phyloP scores from a whole-genome alignment of 2,113 vertebrate genomes.

The Myrmecobius fasciatus region DNA sequence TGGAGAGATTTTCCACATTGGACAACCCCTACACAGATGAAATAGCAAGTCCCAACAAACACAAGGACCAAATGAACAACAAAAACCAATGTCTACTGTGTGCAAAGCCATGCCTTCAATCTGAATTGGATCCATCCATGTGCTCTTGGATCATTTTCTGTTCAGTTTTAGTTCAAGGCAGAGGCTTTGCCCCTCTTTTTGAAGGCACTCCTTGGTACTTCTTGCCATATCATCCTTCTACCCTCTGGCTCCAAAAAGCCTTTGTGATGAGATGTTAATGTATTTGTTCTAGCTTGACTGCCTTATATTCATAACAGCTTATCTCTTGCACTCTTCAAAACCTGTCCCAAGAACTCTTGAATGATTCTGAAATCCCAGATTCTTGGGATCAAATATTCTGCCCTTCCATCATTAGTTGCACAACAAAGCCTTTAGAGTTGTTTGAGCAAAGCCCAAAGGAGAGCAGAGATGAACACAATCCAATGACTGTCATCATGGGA shows the following conservation, averaged over 20 bases:
- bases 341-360: constrained; percentile 5
- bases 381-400: constrained; percentile 11
- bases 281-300: constrained; percentile 3
- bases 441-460: constrained; percentile 11
- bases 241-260: neutral
- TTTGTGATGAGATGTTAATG: neutral
- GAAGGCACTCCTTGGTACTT: neutral
- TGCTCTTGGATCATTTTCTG: neutral
- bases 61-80: neutral
- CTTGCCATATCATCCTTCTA: neutral
- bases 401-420: constrained; percentile 28
- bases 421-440: constrained; percentile 14
- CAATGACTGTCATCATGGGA: constrained; percentile 74
- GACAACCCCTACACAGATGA: neutral
- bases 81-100: neutral
- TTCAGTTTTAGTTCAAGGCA: neutral
- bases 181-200: neutral
- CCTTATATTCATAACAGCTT: neutral
- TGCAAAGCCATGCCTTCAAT: neutral
- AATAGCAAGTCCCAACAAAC: neutral
- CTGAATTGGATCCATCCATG: neutral
- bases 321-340: constrained; percentile 39
- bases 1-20: neutral
- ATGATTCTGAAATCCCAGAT: constrained; percentile 14
- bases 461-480: neutral